A percentile compares a stretch with the other conserved stretches of the same genome.
Evolutionary conservation across 2,797 vertebrate genomes (phyloP).

Genomic region (Glossophaga mutica): DNA sequence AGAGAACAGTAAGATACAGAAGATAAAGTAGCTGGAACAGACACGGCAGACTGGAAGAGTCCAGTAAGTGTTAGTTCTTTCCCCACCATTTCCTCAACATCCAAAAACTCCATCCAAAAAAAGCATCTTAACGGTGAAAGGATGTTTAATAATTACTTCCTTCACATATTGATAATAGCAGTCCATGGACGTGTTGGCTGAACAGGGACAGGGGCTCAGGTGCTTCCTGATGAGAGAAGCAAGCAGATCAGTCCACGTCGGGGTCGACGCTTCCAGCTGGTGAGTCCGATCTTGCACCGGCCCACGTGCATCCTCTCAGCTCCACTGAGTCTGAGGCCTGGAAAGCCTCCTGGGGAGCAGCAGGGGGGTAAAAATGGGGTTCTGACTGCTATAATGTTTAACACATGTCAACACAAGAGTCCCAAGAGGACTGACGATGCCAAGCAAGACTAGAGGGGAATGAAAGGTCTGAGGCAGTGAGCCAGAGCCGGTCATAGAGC

Average conservation of each 20-base stretch:
- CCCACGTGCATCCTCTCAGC: neutral
- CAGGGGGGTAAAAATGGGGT: neutral
- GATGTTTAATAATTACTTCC: neutral
- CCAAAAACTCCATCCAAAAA: neutral
- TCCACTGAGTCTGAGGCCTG: neutral
- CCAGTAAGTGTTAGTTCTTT: neutral
- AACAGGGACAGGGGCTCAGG: neutral
- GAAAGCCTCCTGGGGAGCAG: neutral
- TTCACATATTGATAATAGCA: neutral
- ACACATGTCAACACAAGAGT: neutral
- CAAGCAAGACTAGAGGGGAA: neutral
- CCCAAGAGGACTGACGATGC: neutral
- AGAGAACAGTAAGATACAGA: neutral
- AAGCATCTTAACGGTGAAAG: neutral
- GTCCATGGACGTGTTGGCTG: neutral
- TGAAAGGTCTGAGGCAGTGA: neutral
- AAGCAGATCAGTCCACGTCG: neutral
- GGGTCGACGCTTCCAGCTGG: neutral
- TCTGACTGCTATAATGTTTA: neutral
- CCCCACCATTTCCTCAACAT: neutral
- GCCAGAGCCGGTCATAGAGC: neutral
- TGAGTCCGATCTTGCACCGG: neutral
- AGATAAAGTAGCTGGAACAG: neutral
- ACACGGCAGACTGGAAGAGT: neutral
- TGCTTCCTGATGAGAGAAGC: neutral